phyloP scores from a whole-genome alignment of 1,140 invertebrate species.

The Adoxophyes honmai region DNA sequence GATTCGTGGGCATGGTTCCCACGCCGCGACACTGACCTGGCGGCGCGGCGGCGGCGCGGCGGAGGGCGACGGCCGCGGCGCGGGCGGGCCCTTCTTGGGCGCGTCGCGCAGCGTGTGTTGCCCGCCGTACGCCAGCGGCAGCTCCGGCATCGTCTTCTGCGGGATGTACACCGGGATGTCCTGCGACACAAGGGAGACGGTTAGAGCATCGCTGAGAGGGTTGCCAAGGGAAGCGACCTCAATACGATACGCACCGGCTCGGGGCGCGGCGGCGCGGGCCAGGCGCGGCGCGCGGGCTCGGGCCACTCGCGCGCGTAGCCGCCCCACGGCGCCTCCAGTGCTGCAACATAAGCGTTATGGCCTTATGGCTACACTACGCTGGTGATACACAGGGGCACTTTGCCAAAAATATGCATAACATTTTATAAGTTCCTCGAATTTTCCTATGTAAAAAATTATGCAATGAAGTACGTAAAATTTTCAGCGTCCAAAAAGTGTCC shows the following conservation, averaged over 20 bases:
- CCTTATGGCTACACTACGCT: too few species aligned
- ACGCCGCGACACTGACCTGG: too few species aligned
- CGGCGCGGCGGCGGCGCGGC: slow-evolving; percentile 11
- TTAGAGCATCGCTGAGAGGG: too few species aligned
- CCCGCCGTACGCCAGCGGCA: slow-evolving; percentile 46
- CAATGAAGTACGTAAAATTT: too few species aligned
- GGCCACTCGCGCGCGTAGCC: slow-evolving; percentile 38
- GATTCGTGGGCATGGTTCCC: too few species aligned
- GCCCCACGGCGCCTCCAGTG: background rate
- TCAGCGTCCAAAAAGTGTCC: too few species aligned
- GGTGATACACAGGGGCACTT: too few species aligned
- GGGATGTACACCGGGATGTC: slow-evolving; percentile 47
- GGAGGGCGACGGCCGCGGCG: slow-evolving; percentile 13
- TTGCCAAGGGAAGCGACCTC: too few species aligned
- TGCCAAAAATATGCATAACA: too few species aligned
- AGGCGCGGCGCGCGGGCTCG: slow-evolving; percentile 47
- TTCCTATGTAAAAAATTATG: too few species aligned
- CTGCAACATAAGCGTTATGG: too few species aligned
- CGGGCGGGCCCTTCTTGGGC: slow-evolving; percentile 52
- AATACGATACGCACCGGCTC: slow-evolving; percentile 28
- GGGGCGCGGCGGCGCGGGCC: slow-evolving; percentile 40
- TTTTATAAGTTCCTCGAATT: too few species aligned
- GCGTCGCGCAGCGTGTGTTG: slow-evolving; percentile 52
- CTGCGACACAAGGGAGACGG: slow-evolving; percentile 19
- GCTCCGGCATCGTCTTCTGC: slow-evolving; percentile 58